phyloP scores from a whole-genome alignment of 2,888 invertebrate species.

The Pogonocherus hispidulus region DNA sequence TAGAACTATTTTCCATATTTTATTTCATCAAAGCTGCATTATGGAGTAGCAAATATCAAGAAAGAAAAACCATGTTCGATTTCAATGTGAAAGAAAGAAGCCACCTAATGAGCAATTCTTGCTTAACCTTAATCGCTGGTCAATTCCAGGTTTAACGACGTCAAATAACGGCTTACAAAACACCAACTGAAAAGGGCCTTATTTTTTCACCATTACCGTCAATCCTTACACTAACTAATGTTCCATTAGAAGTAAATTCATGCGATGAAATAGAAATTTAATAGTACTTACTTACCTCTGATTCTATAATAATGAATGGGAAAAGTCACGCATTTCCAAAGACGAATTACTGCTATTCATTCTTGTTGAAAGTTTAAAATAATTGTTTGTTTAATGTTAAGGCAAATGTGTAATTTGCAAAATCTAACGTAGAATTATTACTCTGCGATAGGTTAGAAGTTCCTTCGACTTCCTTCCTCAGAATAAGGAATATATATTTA shows the following conservation, averaged over 20 bases:
- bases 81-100: background rate
- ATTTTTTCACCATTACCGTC: background rate
- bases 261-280: conserved; percentile 23
- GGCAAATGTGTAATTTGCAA: conserved; percentile 23
- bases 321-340: conserved; percentile 12
- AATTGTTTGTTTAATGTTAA: conserved; percentile 25
- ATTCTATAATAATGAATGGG: conserved; percentile 5
- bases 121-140: background rate
- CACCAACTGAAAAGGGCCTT: conserved; percentile 3
- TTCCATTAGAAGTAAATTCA: conserved; percentile 10
- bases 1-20: background rate
- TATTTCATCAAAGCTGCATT: background rate
- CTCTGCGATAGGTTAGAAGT: no score
- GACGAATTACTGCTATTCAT: conserved; percentile 15
- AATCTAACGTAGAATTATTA: conserved; percentile 12
- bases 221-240: background rate
- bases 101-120: background rate
- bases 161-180: background rate
- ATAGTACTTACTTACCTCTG: conserved; percentile 9
- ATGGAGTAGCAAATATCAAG: background rate
- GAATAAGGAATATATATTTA: background rate
- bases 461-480: conserved; percentile 17
- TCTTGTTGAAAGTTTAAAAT: conserved; percentile 10
- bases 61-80: background rate
- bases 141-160: background rate